Conservation (phyloP, 2,888 invertebrate species). For the Oxycera nigricornis region DNA sequence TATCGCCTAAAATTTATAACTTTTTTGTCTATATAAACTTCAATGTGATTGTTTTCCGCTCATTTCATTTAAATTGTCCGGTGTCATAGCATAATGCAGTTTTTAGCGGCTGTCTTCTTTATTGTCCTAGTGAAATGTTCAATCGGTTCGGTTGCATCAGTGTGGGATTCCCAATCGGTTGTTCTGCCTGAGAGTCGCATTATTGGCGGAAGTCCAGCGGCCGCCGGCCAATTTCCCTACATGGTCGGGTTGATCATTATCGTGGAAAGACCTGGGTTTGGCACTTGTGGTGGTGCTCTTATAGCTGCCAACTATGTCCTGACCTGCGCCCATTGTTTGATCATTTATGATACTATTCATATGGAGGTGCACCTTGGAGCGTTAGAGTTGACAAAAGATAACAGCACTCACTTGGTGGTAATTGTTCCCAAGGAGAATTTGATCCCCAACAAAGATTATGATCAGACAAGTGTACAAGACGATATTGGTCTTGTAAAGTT, state of each 20-base stretch:
- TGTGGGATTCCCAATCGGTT: not conserved
- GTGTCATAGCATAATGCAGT: no score
- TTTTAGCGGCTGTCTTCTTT: no score
- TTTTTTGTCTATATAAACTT: no score
- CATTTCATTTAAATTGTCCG: no score
- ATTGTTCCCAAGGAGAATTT: constrained; percentile 56
- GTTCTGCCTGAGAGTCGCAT: constrained; percentile 16
- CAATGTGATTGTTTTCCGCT: no score
- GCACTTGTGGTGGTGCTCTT: constrained; percentile 31
- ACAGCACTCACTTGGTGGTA: constrained; percentile 59
- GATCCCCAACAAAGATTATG: constrained; percentile 58
- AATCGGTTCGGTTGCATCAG: no score
- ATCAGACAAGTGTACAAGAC: constrained; percentile 57
- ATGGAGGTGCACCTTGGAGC: constrained; percentile 57
- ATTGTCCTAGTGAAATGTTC: no score
- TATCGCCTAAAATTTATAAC: no score
- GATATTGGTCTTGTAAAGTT: constrained; percentile 58
- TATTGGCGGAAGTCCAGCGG: constrained; percentile 41
- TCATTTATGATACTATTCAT: not conserved
- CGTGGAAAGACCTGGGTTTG: constrained; percentile 7
- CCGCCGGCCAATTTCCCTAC: constrained; percentile 43
- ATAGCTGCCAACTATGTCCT: constrained; percentile 30
- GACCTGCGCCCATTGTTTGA: constrained; percentile 35
- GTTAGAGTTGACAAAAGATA: constrained; percentile 58
- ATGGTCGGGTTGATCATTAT: constrained; percentile 24